These are phyloP conservation scores for Chloroceryle inda DNA, from an alignment of 2,797 vertebrate species.

Conservation along the genomic window DNA sequence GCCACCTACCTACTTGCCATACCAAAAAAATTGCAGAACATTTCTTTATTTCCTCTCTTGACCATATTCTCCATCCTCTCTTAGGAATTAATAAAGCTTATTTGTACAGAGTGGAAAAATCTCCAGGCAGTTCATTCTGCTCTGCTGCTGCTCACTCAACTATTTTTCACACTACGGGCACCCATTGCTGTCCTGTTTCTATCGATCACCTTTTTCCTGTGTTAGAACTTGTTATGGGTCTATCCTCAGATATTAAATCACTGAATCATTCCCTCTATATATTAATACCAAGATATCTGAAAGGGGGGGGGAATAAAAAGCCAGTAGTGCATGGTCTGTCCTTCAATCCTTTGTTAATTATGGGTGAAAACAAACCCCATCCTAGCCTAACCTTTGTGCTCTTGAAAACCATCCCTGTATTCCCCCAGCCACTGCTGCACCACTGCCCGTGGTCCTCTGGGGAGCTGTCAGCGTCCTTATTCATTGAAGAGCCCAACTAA, in stretches of 20 bases:
- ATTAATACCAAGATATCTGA: neutral
- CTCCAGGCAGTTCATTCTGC: constrained; percentile 24
- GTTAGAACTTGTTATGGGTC: neutral
- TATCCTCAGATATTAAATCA: neutral
- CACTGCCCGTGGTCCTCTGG: neutral
- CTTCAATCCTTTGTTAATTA: constrained; percentile 11
- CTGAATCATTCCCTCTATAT: neutral
- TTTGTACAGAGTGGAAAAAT: constrained; percentile 19
- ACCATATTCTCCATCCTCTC: neutral
- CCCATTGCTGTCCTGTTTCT: neutral
- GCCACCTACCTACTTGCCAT: neutral
- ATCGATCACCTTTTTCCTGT: neutral
- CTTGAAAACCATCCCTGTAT: neutral
- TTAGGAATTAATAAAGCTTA: constrained; percentile 26
- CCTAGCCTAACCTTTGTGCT: constrained; percentile 2
- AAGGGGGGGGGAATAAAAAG: neutral
- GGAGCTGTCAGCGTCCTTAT: constrained; percentile 70
- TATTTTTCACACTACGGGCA: neutral
- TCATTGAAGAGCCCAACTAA: constrained; percentile 47
- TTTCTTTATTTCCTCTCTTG: constrained; percentile 2
- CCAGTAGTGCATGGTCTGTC: neutral
- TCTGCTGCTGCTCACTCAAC: neutral
- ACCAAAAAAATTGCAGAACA: neutral
- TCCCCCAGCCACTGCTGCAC: neutral
- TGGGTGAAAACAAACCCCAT: neutral